Conservation (phyloP, 2,888 invertebrate genomes). For the Chrysopilus asiliformis region DNA sequence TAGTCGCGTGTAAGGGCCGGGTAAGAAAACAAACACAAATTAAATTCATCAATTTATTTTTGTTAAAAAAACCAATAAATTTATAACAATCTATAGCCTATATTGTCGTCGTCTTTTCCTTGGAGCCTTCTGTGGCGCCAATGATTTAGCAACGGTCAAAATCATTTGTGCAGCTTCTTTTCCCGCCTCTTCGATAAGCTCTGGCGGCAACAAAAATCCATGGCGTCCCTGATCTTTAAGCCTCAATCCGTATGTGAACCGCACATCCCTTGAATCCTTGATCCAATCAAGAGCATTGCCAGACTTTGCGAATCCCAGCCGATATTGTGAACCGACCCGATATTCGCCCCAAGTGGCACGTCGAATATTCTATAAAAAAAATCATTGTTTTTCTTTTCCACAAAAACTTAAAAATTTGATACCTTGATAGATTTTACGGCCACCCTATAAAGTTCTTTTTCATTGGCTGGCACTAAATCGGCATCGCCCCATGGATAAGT, state of each 20-base stretch:
- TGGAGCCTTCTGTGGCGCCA: too few relatives aligned
- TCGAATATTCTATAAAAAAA: conserved; percentile 15
- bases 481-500: conserved; percentile 34
- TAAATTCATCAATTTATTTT: too few relatives aligned
- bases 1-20: too few relatives aligned
- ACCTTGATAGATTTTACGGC: conserved; percentile 19
- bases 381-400: too few relatives aligned
- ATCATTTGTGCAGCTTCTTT: conserved; percentile 29
- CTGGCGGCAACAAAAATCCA: conserved; percentile 29
- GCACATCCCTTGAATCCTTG: conserved; percentile 24
- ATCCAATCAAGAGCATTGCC: conserved; percentile 33
- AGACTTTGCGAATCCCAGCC: conserved; percentile 25
- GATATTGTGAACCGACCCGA: conserved; percentile 26
- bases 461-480: conserved; percentile 27
- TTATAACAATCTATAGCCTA: too few relatives aligned
- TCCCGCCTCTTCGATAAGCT: conserved; percentile 29
- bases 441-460: conserved; percentile 21
- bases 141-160: conserved; percentile 26
- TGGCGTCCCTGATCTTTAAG: conserved; percentile 32
- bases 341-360: conserved; percentile 20
- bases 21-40: too few relatives aligned
- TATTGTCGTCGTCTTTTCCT: too few relatives aligned
- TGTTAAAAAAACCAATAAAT: too few relatives aligned
- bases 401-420: too few relatives aligned
- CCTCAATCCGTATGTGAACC: conserved; percentile 27